Conservation (phyloP, 2,888 invertebrate species). For the Galeopsomyia nigrocyanea region DNA sequence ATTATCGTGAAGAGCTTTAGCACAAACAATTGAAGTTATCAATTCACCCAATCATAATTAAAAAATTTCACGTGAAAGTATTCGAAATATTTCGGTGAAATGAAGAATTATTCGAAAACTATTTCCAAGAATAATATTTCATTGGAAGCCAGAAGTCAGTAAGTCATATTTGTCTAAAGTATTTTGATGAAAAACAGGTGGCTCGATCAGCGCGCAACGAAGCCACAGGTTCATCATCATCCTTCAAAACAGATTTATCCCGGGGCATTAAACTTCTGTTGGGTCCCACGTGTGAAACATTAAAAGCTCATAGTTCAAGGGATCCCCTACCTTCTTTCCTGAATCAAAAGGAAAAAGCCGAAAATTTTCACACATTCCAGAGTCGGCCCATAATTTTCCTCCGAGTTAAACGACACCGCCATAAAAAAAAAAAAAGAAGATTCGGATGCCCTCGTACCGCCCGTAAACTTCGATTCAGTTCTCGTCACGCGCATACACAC, state of each 20-base stretch:
- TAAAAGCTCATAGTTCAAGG: slow-evolving; percentile 32
- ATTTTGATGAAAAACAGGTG: slow-evolving; percentile 23
- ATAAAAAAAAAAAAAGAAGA: slow-evolving; percentile 32
- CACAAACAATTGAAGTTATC: no score
- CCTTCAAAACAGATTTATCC: slow-evolving; percentile 26
- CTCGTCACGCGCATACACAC: slow-evolving; percentile 19
- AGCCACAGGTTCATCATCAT: slow-evolving; percentile 5
- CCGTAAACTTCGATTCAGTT: slow-evolving; percentile 36
- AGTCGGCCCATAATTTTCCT: slow-evolving; percentile 31
- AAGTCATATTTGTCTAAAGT: no score
- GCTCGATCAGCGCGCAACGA: not conserved
- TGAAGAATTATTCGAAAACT: no score
- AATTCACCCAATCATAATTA: no score
- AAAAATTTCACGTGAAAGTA: no score
- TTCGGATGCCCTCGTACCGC: not conserved
- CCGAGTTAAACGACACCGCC: not conserved
- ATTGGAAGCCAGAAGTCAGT: no score
- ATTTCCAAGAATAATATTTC: no score
- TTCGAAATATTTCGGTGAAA: no score
- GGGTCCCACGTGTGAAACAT: slow-evolving; percentile 1
- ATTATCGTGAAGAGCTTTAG: no score
- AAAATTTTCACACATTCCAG: slow-evolving; percentile 44
- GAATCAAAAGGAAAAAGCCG: slow-evolving; percentile 28
- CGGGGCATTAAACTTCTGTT: slow-evolving; percentile 19
- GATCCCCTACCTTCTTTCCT: no score